Evolutionary conservation across 30 jellyfish, hydroid and myxozoan genomes (phyloP).

Genomic region (Aurelia aurita): DNA sequence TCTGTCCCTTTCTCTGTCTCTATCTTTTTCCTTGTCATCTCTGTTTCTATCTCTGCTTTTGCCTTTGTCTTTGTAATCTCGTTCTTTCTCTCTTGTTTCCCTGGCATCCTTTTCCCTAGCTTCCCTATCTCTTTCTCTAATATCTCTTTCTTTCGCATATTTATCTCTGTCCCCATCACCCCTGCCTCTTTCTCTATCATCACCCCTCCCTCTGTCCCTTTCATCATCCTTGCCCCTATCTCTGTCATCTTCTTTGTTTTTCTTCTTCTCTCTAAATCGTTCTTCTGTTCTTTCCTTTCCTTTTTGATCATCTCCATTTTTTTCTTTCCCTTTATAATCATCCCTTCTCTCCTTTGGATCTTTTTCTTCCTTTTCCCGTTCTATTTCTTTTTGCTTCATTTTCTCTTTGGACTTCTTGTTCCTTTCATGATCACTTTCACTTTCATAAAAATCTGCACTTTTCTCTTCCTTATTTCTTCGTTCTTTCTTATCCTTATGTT

Average conservation of each 20-base stretch:
- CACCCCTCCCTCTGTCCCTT: constrained; percentile 36
- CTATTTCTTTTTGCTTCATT: constrained; percentile 15
- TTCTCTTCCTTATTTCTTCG: not conserved
- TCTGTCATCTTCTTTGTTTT: constrained; percentile 16
- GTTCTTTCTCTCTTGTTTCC: constrained; percentile 49
- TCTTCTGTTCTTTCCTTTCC: constrained; percentile 9
- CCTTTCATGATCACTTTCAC: constrained; percentile 44
- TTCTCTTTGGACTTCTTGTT: constrained; percentile 22
- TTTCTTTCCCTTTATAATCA: constrained; percentile 34
- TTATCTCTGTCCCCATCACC: constrained; percentile 17
- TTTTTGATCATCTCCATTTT: not conserved
- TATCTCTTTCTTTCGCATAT: not conserved
- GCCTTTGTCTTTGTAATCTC: constrained; percentile 37
- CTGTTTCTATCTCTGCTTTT: constrained; percentile 37
- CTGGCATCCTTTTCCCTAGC: constrained; percentile 40
- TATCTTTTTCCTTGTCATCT: constrained; percentile 30
- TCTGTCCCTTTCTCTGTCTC: constrained; percentile 15
- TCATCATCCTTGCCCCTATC: constrained; percentile 7
- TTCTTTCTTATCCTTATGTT: constrained; percentile 21
- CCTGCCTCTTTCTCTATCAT: constrained; percentile 29
- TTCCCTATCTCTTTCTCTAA: constrained; percentile 51
- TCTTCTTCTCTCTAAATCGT: constrained; percentile 6
- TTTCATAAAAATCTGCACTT: constrained; percentile 28
- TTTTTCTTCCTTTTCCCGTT: constrained; percentile 28
- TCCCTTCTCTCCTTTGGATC: constrained; percentile 38